Evolutionary conservation across 2,888 invertebrate species (phyloP).

Genomic region (Eudasyphora cyanicolor): DNA sequence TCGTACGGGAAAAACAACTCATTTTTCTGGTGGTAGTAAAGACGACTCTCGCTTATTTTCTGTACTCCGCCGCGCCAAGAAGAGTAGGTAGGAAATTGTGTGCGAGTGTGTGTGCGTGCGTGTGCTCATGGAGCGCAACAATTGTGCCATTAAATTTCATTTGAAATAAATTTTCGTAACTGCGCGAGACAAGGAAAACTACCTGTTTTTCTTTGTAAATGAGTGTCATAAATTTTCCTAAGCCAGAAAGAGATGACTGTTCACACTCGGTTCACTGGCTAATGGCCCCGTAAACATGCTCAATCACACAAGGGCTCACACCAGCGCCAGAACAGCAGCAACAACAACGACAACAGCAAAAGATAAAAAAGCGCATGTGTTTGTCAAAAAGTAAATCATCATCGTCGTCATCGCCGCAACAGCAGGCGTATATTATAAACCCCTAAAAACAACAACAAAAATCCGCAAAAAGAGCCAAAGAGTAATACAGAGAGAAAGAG

Average conservation of each 20-base stretch:
- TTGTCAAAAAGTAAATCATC: constrained; percentile 52
- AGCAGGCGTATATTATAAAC: no score
- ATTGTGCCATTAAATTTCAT: constrained; percentile 76
- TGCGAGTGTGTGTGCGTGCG: not conserved
- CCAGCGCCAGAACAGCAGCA: constrained; percentile 20
- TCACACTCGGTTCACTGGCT: constrained; percentile 5
- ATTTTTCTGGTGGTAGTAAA: constrained; percentile 15
- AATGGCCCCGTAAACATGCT: constrained; percentile 26
- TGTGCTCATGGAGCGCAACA: constrained; percentile 72
- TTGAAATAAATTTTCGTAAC: constrained; percentile 62
- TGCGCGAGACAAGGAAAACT: constrained; percentile 63
- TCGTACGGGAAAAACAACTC: constrained; percentile 22
- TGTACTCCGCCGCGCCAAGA: no score
- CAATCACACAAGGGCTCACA: constrained; percentile 26
- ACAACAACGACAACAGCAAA: constrained; percentile 20
- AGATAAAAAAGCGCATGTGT: constrained; percentile 65
- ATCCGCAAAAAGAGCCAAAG: constrained; percentile 5
- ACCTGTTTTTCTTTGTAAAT: constrained; percentile 48
- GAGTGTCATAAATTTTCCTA: constrained; percentile 43
- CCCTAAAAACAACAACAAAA: no score
- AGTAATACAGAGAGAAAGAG: not conserved
- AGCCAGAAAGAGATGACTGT: constrained; percentile 58
- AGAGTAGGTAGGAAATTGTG: constrained; percentile 49
- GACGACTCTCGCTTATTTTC: constrained; percentile 26
- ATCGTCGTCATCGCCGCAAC: not conserved